Conservation (phyloP, 2,888 invertebrate genomes). For the Drosophila picticornis region DNA sequence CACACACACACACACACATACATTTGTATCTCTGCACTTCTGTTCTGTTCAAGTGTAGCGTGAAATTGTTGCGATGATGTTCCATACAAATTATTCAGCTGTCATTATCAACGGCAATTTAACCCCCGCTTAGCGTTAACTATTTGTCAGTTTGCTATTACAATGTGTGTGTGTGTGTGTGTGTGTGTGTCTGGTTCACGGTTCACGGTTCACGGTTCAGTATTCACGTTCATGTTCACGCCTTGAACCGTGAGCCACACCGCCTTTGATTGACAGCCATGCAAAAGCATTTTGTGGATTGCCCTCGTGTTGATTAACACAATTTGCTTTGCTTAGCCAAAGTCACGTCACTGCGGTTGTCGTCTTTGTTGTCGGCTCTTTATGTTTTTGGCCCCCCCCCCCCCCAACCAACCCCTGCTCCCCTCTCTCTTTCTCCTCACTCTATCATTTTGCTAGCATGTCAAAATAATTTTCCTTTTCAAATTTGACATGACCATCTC, state of each 20-base stretch:
- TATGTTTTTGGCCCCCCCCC: not conserved
- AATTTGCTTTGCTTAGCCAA: constrained; percentile 60
- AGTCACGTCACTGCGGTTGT: constrained; percentile 48
- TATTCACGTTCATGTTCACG: constrained; percentile 44
- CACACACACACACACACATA: not conserved
- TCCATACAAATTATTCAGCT: constrained; percentile 60
- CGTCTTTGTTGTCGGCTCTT: constrained; percentile 12
- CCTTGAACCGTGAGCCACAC: constrained; percentile 37
- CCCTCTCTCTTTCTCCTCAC: not conserved
- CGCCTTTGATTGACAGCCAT: constrained; percentile 63
- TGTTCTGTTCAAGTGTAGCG: constrained; percentile 63
- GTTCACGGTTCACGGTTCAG: constrained; percentile 26
- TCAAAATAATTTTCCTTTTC: constrained; percentile 62
- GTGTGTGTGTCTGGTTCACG: not conserved
- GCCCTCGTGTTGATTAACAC: constrained; percentile 64
- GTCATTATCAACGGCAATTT: constrained; percentile 65
- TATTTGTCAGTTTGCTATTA: constrained; percentile 51
- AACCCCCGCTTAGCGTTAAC: constrained; percentile 59
- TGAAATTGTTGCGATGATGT: constrained; percentile 71
- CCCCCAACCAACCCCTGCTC: not conserved
- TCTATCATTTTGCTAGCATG: constrained; percentile 21
- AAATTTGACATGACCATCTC: constrained; percentile 63
- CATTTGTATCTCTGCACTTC: constrained; percentile 27
- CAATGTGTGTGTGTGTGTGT: not conserved
- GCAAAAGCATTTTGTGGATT: constrained; percentile 55